Base-by-base conservation (phyloP, 2,797 vertebrate genomes). In the Benthosema pterotum region DNA sequence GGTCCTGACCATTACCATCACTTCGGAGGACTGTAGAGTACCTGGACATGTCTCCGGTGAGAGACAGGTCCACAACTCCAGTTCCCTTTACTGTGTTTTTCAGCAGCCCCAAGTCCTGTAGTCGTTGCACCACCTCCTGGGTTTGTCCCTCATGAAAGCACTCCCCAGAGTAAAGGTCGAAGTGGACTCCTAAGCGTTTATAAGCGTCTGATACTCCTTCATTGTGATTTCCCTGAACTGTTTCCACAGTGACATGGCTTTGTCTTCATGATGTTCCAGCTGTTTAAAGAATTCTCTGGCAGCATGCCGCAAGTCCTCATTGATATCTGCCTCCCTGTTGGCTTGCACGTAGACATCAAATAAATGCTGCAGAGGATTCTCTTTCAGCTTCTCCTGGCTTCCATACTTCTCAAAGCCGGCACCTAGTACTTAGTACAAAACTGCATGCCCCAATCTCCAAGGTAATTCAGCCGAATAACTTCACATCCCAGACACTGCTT, bases 361-460 rank as follows among this genome's bases (percentile, higher is more conserved):
- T 67, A 99, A 92, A 83, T 99, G 97, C 66, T 99, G 95, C 63
- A 99, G 86, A 11, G 98, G 94, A 85, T 93, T 97, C 52, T 89
- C 88, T 78, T 91, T 91, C 15, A 99, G 86, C 76, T 96, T 93
- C 80, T 96, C 94, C 82, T 92, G 78, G 70, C 87, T 91, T 25
- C 98, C 97, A 84, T 95, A 97, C 3, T 80, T 79, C 0, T 89
- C 90, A 72, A 96, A 99, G 47, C 96, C 98, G 69, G 93, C 93
- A 72, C 97, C 97, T 62, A 99, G 77, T 70, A 99, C 87, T 99
- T n/a, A n/a, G n/a, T n/a, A n/a, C 98, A 97, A 80, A 99, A 99
- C 72, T 99, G 98, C 95, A 99, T 93, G 5, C 98, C 98, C 98
- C 98, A 99, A 82, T 99, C 98, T 28, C 97, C 97, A 11, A 99